phyloP scores from a whole-genome alignment of 2,797 vertebrate species.

The Mus spretus region DNA sequence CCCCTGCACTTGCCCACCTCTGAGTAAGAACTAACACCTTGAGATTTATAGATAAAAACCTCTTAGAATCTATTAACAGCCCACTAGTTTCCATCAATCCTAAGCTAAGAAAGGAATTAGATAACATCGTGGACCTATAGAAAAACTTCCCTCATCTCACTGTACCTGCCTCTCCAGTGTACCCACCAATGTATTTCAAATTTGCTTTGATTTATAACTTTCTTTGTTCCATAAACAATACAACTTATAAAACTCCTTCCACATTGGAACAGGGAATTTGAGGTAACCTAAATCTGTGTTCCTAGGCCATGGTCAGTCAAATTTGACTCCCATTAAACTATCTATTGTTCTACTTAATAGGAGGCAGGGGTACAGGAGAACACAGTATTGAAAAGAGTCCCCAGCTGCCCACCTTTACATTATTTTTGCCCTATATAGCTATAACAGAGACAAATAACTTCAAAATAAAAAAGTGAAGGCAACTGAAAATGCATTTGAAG shows the following conservation, averaged over 20 bases:
- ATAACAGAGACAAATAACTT: background rate
- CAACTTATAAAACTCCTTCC: background rate
- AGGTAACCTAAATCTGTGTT: background rate
- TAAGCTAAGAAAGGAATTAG: background rate
- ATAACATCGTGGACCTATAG: background rate
- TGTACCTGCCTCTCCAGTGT: background rate
- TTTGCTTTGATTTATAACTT: background rate
- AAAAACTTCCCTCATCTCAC: background rate
- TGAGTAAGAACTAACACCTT: background rate
- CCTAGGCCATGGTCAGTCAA: background rate
- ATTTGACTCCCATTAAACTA: background rate
- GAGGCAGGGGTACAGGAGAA: background rate
- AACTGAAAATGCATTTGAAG: background rate
- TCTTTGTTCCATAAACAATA: background rate
- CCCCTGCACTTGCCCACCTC: background rate
- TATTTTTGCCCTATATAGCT: background rate
- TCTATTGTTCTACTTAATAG: background rate
- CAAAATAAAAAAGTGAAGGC: background rate
- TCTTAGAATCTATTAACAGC: background rate
- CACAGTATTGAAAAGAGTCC: background rate
- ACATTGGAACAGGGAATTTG: background rate
- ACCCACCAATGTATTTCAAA: background rate
- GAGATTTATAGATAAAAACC: background rate
- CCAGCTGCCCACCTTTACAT: accelerated
- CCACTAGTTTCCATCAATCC: background rate